Conservation (phyloP, 2,888 invertebrate species). For the Parnassius glacialis region DNA sequence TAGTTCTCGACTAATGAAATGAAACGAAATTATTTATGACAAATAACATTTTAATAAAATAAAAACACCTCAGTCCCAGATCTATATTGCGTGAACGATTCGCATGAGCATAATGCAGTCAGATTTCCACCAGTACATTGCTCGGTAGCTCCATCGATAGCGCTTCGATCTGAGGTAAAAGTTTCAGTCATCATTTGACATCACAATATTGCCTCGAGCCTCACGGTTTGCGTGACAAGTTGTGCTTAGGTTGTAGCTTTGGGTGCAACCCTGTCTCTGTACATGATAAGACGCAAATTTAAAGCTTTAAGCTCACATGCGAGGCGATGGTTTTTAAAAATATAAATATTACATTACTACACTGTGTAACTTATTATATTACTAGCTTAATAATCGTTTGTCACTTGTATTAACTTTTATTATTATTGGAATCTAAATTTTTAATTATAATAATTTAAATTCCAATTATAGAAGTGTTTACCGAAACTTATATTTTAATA, state of each 20-base stretch:
- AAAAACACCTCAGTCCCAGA: too few relatives aligned
- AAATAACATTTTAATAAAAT: too few relatives aligned
- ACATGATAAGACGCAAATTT: neutral
- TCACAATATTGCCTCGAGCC: neutral
- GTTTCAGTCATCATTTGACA: slow-evolving; percentile 1
- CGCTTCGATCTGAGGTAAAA: slow-evolving; percentile 1
- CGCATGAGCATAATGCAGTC: neutral
- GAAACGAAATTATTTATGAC: too few relatives aligned
- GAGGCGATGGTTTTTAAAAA: neutral
- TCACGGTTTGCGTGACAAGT: neutral
- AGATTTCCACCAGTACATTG: neutral
- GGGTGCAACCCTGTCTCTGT: neutral
- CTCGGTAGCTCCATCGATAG: neutral
- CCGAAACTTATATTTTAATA: too few relatives aligned
- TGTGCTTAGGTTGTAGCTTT: neutral
- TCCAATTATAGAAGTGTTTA: too few relatives aligned
- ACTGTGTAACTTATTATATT: neutral
- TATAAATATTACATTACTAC: slow-evolving; percentile 1
- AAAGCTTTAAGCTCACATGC: neutral
- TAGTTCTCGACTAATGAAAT: too few relatives aligned
- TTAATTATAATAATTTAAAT: too few relatives aligned
- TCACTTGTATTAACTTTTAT: too few relatives aligned
- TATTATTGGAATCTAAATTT: too few relatives aligned
- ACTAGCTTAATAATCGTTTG: neutral
- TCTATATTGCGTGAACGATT: too few relatives aligned